phyloP scores from a whole-genome alignment of 2,888 invertebrate genomes.

The Pseudoips prasinana region DNA sequence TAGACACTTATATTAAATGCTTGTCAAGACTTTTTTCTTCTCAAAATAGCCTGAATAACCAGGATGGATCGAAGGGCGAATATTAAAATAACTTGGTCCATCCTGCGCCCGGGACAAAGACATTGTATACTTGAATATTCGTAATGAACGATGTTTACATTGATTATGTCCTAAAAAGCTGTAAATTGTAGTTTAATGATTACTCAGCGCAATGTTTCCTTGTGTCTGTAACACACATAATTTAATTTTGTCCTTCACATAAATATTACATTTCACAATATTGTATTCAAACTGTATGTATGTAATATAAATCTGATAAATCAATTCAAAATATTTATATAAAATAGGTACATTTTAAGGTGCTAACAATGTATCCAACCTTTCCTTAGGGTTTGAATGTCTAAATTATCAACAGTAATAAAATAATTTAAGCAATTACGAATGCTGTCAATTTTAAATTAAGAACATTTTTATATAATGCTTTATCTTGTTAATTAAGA shows the following conservation, averaged over 20 bases:
- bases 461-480: no score
- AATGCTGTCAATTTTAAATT: no score
- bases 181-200: conserved; percentile 38
- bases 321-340: no score
- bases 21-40: conserved; percentile 34
- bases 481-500: no score
- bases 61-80: conserved; percentile 52
- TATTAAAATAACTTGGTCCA: conserved; percentile 53
- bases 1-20: conserved; percentile 10
- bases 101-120: conserved; percentile 59
- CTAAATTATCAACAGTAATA: no score
- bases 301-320: no score
- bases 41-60: conserved; percentile 41
- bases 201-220: conserved; percentile 19
- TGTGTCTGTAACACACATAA: conserved; percentile 1
- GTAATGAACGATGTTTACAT: conserved; percentile 37
- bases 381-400: no score
- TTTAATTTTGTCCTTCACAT: background rate
- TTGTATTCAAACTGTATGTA: no score
- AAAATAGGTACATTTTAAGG: no score
- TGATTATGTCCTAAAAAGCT: conserved; percentile 33
- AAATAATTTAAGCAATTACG: no score
- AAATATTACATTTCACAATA: no score
- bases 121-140: conserved; percentile 38
- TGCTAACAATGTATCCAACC: no score